Conservation (phyloP, 2,113 vertebrate genomes). For the Chloroceryle aenea region DNA sequence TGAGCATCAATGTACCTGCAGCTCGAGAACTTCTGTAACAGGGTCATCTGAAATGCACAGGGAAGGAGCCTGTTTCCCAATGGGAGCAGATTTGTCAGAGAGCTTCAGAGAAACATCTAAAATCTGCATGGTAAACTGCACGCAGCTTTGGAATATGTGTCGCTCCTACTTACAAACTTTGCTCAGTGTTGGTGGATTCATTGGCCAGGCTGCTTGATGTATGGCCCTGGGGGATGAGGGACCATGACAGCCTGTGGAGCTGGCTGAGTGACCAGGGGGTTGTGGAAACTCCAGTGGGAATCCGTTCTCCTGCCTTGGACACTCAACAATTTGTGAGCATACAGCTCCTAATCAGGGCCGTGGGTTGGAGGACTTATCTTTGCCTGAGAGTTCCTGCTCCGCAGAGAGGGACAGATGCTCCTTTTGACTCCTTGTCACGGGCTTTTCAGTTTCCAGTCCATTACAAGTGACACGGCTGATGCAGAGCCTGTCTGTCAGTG, state of each 20-base stretch:
- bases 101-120: not conserved
- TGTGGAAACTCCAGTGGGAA: not conserved
- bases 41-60: not conserved
- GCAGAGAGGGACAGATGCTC: conserved; percentile 52
- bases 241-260: fast-evolving
- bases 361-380: conserved; percentile 7
- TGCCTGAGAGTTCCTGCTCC: not conserved
- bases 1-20: not conserved
- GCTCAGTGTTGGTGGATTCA: not conserved
- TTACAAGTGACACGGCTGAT: conserved; percentile 82
- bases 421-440: conserved; percentile 58
- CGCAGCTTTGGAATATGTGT: fast-evolving
- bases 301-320: not conserved
- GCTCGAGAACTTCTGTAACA: not conserved
- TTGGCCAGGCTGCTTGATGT: not conserved
- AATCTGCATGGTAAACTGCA: fast-evolving
- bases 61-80: not conserved
- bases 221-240: not conserved
- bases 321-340: not conserved
- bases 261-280: not conserved
- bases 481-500: conserved; percentile 71
- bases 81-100: not conserved
- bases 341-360: not conserved
- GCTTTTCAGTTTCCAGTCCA: conserved; percentile 85
- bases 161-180: not conserved